Evolutionary conservation across 2,797 vertebrate genomes (phyloP).

Genomic region (Phrynocephalus vlangalii): DNA sequence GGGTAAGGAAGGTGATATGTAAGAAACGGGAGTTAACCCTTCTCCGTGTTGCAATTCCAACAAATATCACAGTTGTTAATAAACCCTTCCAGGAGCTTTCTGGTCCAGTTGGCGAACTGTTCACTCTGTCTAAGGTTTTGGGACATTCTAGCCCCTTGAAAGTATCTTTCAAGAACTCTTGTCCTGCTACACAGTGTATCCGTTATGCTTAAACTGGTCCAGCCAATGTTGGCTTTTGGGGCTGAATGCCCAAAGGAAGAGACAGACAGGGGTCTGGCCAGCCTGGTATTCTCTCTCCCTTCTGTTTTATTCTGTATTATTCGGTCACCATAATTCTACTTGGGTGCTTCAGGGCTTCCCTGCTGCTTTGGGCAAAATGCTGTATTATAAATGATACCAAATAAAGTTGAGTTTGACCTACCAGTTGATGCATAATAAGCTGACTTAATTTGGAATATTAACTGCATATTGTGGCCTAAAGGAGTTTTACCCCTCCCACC

Average conservation of each 20-base stretch:
- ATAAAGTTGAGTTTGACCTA: constrained; percentile 97
- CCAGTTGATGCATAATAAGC: constrained; percentile 93
- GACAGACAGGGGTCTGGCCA: background rate
- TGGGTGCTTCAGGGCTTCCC: constrained; percentile 76
- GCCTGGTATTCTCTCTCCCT: background rate
- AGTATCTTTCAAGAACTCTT: no score
- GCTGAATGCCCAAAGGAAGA: background rate
- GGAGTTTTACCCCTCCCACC: constrained; percentile 75
- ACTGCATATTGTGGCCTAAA: constrained; percentile 89
- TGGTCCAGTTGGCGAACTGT: no score
- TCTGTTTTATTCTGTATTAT: constrained; percentile 21
- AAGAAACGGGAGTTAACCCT: no score
- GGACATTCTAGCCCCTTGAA: no score
- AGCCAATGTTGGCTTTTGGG: background rate
- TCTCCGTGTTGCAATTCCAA: no score
- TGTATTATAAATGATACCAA: constrained; percentile 93
- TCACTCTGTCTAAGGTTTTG: no score
- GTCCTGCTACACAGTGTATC: no score
- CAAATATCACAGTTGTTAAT: no score
- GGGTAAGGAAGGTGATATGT: no score
- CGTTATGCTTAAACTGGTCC: no score
- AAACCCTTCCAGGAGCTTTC: no score
- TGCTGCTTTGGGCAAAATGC: constrained; percentile 90
- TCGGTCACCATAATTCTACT: constrained; percentile 76
- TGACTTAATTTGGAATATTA: constrained; percentile 92